Evolutionary conservation across 2,888 invertebrate species (phyloP), one percentile per base, ranked within the genome.

Genomic region (Serrognathus titanus): DNA sequence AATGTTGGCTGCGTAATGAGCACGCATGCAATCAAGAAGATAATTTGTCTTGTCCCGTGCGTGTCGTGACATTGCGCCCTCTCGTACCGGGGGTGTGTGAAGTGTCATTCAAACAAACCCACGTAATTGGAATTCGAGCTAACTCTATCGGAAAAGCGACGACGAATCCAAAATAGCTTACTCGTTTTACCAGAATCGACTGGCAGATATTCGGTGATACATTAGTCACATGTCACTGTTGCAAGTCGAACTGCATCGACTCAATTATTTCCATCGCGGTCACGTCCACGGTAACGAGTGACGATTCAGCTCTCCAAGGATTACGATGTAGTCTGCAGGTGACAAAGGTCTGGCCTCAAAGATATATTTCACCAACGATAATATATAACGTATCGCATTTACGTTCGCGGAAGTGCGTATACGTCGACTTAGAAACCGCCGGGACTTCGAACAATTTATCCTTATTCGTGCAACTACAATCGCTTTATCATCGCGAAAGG

Each of bases 41-140:
- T 62, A 67, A 69, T 70, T 69, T 71, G 65, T 71, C 68, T 69
- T 68, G 59, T 67, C 62, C 61, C 63, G 62, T 66, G 60, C 59
- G 61, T 63, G 64, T 63, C 66, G 64, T 62, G 64, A 60, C 63
- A 61, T 41, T 56, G 56, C 45, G 58, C 48, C 55, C 59, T 62
- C 62, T 58, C 57, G 56, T 55, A 48, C 46, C 46, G 51, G 61
- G n/a, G 62, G 58, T 62, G 66, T 66, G 65, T 68, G 67, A 69
- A 72, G 66, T 68, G 71, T 69, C 69, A 68, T 69, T 71, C 67
- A 56, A 56, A 51, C 51, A 46, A 51, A 51, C 47, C 51, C 48
- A 56, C 48, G 51, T 65, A 65, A 65, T 65, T 65, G 65, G 60
- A 63, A 65, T 61, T 40, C 51, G 57, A 59, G 57, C 55, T 59